phyloP scores from a whole-genome alignment of 2,888 invertebrate species.

The Leucania comma region DNA sequence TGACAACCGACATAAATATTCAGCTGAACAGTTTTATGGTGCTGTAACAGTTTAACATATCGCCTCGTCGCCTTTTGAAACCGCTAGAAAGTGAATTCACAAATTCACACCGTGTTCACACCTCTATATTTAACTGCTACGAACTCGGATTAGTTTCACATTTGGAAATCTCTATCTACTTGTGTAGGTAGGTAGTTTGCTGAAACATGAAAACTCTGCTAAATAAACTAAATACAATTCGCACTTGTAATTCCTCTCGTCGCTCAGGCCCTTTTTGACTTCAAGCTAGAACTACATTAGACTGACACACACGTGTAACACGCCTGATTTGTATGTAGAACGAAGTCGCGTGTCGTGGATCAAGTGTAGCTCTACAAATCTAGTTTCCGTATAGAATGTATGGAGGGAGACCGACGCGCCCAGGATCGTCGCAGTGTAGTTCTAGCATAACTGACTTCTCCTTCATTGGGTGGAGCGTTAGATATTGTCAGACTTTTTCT shows the following conservation, averaged over 20 bases:
- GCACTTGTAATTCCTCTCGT: not conserved
- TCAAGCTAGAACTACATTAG: too few relatives aligned
- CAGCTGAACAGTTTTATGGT: conserved; percentile 23
- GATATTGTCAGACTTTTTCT: too few relatives aligned
- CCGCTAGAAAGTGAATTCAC: conserved; percentile 53
- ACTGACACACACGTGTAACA: too few relatives aligned
- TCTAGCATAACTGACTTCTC: too few relatives aligned
- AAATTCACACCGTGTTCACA: conserved; percentile 45
- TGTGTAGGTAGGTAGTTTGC: not conserved
- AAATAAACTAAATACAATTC: not conserved
- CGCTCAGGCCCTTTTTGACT: not conserved
- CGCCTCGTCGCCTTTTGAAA: conserved; percentile 14
- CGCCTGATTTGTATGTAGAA: too few relatives aligned
- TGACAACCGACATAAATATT: conserved; percentile 32
- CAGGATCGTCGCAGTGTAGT: too few relatives aligned
- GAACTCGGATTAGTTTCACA: conserved; percentile 35
- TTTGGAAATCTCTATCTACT: not conserved
- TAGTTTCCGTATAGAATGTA: too few relatives aligned
- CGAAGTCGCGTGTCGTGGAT: too few relatives aligned
- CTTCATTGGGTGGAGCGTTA: too few relatives aligned
- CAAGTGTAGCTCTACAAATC: too few relatives aligned
- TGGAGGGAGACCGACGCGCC: too few relatives aligned
- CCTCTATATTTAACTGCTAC: conserved; percentile 27
- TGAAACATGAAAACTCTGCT: not conserved
- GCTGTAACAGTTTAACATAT: conserved; percentile 42